phyloP scores from a whole-genome alignment of 1,140 invertebrate species.

The Drosophila aff. region DNA sequence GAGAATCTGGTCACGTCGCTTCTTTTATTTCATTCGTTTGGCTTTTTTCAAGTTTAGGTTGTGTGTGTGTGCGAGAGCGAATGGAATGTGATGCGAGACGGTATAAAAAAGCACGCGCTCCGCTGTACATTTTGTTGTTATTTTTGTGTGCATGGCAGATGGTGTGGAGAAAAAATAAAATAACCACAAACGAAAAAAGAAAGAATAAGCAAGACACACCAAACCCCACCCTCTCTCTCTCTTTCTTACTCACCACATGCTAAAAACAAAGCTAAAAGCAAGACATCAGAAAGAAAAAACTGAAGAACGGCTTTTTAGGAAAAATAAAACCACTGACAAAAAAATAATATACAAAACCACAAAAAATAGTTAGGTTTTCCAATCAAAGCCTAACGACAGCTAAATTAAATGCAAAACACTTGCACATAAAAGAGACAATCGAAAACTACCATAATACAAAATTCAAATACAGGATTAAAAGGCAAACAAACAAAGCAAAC shows the following conservation, averaged over 20 bases:
- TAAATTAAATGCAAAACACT: not conserved
- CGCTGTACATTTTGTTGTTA: constrained; percentile 41
- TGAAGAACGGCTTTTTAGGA: constrained; percentile 50
- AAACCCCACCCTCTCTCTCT: constrained; percentile 46
- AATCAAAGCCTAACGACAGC: not conserved
- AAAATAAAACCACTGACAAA: constrained; percentile 9
- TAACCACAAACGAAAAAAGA: constrained; percentile 27
- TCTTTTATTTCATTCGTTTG: constrained; percentile 6
- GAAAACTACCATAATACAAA: not conserved
- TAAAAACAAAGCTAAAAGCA: constrained; percentile 73
- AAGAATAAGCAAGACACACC: constrained; percentile 25
- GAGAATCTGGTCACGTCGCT: constrained; percentile 26
- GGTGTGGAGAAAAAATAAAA: constrained; percentile 32
- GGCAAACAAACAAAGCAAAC: constrained; percentile 5
- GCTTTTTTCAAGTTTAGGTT: constrained; percentile 20
- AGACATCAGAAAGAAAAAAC: constrained; percentile 58
- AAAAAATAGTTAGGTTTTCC: not conserved
- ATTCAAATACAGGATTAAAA: constrained; percentile 3
- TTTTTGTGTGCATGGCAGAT: constrained; percentile 49
- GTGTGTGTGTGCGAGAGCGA: constrained; percentile 35
- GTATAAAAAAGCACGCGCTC: constrained; percentile 49
- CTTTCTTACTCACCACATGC: constrained; percentile 44
- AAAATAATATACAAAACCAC: not conserved
- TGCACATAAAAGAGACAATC: not conserved
- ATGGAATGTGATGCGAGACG: constrained; percentile 32